Base-by-base conservation (phyloP, 2,113 vertebrate species). In the Prionailurus bengalensis region DNA sequence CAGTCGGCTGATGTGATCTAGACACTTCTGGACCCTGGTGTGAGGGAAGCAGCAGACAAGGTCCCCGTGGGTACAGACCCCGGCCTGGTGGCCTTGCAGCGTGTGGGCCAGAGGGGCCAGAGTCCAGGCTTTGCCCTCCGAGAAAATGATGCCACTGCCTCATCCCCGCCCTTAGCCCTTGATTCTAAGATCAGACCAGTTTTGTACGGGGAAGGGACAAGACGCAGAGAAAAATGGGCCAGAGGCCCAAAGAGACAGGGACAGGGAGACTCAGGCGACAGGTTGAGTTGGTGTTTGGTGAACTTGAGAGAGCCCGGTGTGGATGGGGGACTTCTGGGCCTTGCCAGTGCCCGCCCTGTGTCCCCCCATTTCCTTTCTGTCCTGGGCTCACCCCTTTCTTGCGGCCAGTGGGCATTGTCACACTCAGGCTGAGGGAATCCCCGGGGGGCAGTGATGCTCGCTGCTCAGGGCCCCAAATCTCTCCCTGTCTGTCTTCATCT, bases 1-100 rank as follows among this genome's bases (percentile, higher is more conserved):
- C 63, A 4, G 1, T 53, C 23, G 48, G 65, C 36, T n/a, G 91
- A n/a, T 0, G 0, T 0, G 48, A 42, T 73, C 53, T 36, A 45
- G 48, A 10, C 29, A 12, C 21, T 6, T 8, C 39, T 93, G 73
- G 71, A 80, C 17, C 27, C 65, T 31, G 73, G 58, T 31, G 74
- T 33, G 39, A 92, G 76, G 11, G 65, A n/a, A 33, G 21, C n/a
- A 48, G 76, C 1, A n/a, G 81, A 53, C 71, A 0, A 19, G n/a
- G 8, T 48, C 45, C 27, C 5, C 8, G 1, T 5, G 8, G 66
- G 68, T 14, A 27, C 36, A 71, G 71, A 8, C 25, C 21, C 45
- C 39, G 33, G 80, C 29, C 21, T 66, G 71, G 88, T 1, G n/a
- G 13, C 5, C 0, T 6, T 21, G 53, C 0, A 5, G 31, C 7